Evolutionary conservation across 2,888 invertebrate species (phyloP), one percentile per base, ranked within the genome.

Genomic region (Aleiodes testaceus): DNA sequence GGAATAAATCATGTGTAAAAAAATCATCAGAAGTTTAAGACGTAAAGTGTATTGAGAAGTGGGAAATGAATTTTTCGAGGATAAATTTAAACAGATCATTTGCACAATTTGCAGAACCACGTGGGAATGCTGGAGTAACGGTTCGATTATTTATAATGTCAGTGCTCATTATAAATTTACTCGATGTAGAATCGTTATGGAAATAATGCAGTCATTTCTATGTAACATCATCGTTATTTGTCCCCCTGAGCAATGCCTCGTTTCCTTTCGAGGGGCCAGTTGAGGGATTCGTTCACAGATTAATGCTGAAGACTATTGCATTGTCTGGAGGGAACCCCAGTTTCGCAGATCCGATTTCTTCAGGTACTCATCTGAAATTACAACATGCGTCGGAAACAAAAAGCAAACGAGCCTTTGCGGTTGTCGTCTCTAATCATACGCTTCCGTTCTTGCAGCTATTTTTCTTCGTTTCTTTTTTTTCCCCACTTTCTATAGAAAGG

Each of bases 341-440:
- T 68, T 50, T 75, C 52, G 66, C 68, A 61, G 44, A 68, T 50
- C 66, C 69, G 72, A 77, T 77, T 78, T 76, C 77, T 72, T 61
- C 63, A 55, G 72, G 69, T 76, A 74, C 74, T 72, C 71, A 71
- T 69, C 73, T 77, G 72, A 77, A 64, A 79, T 80, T 77, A 77
- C 72, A 55, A 50, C 66, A 53, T 65, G 9, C 36, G 44, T 36
- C 36, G 14, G 30, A 55, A 65, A 68, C 61, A 59, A 69, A 72
- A 65, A 50, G 55, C 47, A 20, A 67, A 50, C 50, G 42, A 66
- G 44, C 67, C 70, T 75, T 72, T 66, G 66, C 52, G 42, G 50
- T 47, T 65, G 49, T 36, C 50, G 63, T 64, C 16, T 50, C 74
- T 77, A 76, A 77, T 76, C 74, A 72, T 71, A 63, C 67, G 65